Evolutionary conservation across 2,797 vertebrate genomes (phyloP), one percentile per base, ranked within the genome.

Genomic region (Pteronotus mesoamericanus): DNA sequence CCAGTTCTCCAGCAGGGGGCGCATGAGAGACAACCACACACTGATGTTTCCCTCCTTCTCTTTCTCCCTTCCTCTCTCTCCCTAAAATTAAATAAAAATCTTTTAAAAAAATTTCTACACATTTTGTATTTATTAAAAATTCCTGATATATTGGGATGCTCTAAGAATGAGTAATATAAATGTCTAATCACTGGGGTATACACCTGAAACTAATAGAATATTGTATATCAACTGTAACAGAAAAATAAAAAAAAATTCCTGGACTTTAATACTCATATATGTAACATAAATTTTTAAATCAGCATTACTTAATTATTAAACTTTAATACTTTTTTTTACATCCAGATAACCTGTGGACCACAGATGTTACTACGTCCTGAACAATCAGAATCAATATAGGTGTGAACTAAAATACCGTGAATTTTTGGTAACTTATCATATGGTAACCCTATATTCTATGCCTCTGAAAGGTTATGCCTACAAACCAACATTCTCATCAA

Each of bases 51-150:
- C n/a, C n/a, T n/a, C n/a, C n/a, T n/a, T n/a, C n/a, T n/a, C n/a
- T n/a, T n/a, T n/a, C n/a, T n/a, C n/a, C n/a, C n/a, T n/a, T n/a
- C n/a, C n/a, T n/a, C n/a, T n/a, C n/a, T n/a, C n/a, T n/a, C n/a
- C n/a, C n/a, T n/a, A n/a, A n/a, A n/a, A n/a, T n/a, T n/a, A n/a
- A n/a, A n/a, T 84, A 32, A 83, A 94, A 26, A 42, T 57, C 69
- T 83, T 75, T 93, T 84, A 32, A 83, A 94, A 26, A 42, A 57
- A 69, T 83, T 80, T 83, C 74, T 85, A 79, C 9, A 84, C 2
- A 74, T 68, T 69, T 86, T 92, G 5, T 29, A 92, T 75, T 74
- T 42, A 91, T 34, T 82, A 57, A 96, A 95, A 86, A 72, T 91
- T 79, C 24, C 6, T 91, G 37, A 24, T 53, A 34, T 22, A 77